Evolutionary conservation across 2,113 vertebrate species (phyloP), one percentile per base, ranked within the genome.

Genomic region (Callorhinus ursinus): DNA sequence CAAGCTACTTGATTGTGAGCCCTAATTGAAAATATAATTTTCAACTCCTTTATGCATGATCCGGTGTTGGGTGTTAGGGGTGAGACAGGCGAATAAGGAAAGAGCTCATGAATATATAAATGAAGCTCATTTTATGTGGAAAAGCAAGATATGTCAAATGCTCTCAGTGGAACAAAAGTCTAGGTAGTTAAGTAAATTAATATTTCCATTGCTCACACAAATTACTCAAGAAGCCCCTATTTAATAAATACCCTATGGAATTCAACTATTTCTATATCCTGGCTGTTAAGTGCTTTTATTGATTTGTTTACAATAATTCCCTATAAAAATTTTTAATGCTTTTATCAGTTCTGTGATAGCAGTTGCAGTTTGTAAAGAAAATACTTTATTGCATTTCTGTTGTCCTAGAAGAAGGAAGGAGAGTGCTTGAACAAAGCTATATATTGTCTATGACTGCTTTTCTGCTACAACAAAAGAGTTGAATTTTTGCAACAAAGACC

Each of bases 251-350:
- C 63, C 33, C 33, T 11, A 8, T 82, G 57, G 49, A 94, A 76
- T 24, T 51, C 76, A 77, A 49, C 28, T 93, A 2, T 91, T 95
- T 95, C 53, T 91, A 13, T 65, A 53, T 90, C 16, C 71, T 93
- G 24, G 49, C 76, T 77, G 24, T 53, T 93, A 91, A 85, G 74
- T 94, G 87, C 77, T 93, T 96, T 93, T 83, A 90, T 95, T 95
- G 55, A 93, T 96, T 72, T 87, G 46, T 95, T 89, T 95, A 72
- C 24, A 92, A 22, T 86, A 86, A 82, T 96, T 93, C 42, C 77
- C 51, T 95, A 36, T 49, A 7, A 8, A 42, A 86, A 80, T 74
- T 93, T 6, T 72, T 96, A 93, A 42, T 89, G 39, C 12, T 77
- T 96, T 96, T 93, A 49, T 88, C 28, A 92, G 82, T 93, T 95